Conservation (phyloP, 2,888 invertebrate genomes). For the Pheosia gnoma region DNA sequence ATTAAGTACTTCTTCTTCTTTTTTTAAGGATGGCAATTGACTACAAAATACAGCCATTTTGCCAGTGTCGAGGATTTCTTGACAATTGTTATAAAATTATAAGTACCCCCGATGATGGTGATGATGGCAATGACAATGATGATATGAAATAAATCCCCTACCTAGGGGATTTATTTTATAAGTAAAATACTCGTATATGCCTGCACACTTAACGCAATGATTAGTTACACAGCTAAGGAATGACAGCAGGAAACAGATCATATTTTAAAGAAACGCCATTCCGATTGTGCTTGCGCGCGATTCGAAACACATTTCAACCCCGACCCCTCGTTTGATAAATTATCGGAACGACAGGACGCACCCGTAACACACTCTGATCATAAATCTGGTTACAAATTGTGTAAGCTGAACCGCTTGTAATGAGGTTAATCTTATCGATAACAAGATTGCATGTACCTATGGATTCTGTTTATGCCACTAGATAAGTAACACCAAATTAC, state of each 20-base stretch:
- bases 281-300: background rate
- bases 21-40: too few relatives aligned
- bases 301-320: conserved; percentile 2
- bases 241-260: background rate
- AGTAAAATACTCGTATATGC: too few relatives aligned
- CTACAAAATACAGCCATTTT: too few relatives aligned
- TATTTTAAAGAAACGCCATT: conserved; percentile 2
- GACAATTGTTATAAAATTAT: too few relatives aligned
- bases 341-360: background rate
- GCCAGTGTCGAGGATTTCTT: too few relatives aligned
- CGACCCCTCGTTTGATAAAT: background rate
- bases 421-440: conserved; percentile 12
- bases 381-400: conserved; percentile 1
- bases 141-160: too few relatives aligned
- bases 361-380: background rate
- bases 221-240: background rate
- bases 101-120: too few relatives aligned
- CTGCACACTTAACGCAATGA: background rate
- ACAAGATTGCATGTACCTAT: background rate
- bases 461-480: too few relatives aligned
- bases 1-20: too few relatives aligned
- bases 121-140: too few relatives aligned
- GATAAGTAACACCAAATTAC: too few relatives aligned
- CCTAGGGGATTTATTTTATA: too few relatives aligned
- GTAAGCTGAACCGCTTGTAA: background rate